A percentile compares a stretch with the other conserved stretches of the same genome.
These are phyloP conservation scores for Neosalanx taihuensis DNA, from an alignment of 2,797 vertebrate species.

Conservation along the genomic window DNA sequence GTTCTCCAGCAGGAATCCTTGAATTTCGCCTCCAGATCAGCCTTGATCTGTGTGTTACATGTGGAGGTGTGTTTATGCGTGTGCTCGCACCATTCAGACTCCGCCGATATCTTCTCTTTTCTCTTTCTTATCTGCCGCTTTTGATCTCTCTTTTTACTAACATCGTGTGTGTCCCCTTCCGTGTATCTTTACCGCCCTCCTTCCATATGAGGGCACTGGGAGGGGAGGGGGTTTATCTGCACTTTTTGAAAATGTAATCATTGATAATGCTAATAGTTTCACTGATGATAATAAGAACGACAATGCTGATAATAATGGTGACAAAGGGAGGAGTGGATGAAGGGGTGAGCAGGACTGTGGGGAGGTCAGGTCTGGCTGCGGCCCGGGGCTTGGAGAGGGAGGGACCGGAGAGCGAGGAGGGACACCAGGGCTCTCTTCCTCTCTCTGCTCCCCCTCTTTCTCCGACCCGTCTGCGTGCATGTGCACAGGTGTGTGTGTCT, in stretches of 20 bases:
- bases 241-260: conserved; percentile 78
- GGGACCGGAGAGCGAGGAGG: conserved; percentile 45
- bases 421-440: conserved; percentile 64
- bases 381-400: conserved; percentile 9
- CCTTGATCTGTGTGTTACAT: conserved; percentile 25
- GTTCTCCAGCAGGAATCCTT: conserved; percentile 12
- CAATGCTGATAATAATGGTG: conserved; percentile 44
- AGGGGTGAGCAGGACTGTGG: conserved; percentile 57
- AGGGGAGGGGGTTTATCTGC: conserved; percentile 66
- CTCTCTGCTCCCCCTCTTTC: conserved; percentile 38
- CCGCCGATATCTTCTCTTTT: conserved; percentile 61
- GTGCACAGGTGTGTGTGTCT: conserved; percentile 21
- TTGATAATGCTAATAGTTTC: conserved; percentile 49
- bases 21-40: conserved; percentile 20
- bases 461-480: conserved; percentile 10
- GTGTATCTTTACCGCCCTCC: conserved; percentile 61
- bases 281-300: conserved; percentile 47
- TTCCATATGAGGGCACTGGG: conserved; percentile 55
- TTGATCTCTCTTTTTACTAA: conserved; percentile 67
- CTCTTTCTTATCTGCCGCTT: conserved; percentile 65
- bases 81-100: conserved; percentile 49
- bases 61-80: conserved; percentile 31
- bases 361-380: conserved; percentile 58
- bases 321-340: conserved; percentile 67
- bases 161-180: conserved; percentile 58